A percentile compares a stretch with the other conserved stretches of the same genome.
These are phyloP conservation scores for Acrobasis repandana DNA, from an alignment of 2,888 invertebrate genomes.

Conservation along the genomic window DNA sequence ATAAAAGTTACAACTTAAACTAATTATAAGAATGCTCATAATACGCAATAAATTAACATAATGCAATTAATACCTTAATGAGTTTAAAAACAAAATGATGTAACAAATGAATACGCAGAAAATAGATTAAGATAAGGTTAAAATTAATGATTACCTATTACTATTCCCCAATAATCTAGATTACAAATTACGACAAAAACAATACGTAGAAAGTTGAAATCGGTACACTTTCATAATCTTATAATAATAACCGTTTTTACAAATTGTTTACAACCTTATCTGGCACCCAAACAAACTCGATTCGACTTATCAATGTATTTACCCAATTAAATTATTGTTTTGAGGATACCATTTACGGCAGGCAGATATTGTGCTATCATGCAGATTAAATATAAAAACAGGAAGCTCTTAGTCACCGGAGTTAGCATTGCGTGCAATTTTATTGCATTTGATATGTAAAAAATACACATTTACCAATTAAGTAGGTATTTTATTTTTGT, in stretches of 20 bases:
- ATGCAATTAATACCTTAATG: too few relatives aligned
- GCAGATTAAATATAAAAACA: too few relatives aligned
- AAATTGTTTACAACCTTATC: neutral
- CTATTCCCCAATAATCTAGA: neutral
- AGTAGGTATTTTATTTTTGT: too few relatives aligned
- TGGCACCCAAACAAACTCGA: neutral
- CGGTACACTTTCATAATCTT: neutral
- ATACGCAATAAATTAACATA: too few relatives aligned
- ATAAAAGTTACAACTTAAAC: too few relatives aligned
- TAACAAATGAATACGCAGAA: neutral
- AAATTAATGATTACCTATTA: neutral
- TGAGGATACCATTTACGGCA: neutral
- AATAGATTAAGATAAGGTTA: neutral
- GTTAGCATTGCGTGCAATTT: too few relatives aligned
- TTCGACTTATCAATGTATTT: neutral
- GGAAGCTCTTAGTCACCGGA: too few relatives aligned
- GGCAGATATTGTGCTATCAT: neutral
- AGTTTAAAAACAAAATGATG: neutral
- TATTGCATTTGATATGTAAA: too few relatives aligned
- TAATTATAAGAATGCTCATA: too few relatives aligned
- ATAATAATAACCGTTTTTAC: too few relatives aligned
- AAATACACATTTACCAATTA: too few relatives aligned
- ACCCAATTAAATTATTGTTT: neutral
- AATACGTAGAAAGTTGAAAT: neutral
- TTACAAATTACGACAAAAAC: neutral